These are phyloP conservation scores for Pyrgus malvae DNA, from an alignment of 2,888 invertebrate genomes.

Conservation along the genomic window DNA sequence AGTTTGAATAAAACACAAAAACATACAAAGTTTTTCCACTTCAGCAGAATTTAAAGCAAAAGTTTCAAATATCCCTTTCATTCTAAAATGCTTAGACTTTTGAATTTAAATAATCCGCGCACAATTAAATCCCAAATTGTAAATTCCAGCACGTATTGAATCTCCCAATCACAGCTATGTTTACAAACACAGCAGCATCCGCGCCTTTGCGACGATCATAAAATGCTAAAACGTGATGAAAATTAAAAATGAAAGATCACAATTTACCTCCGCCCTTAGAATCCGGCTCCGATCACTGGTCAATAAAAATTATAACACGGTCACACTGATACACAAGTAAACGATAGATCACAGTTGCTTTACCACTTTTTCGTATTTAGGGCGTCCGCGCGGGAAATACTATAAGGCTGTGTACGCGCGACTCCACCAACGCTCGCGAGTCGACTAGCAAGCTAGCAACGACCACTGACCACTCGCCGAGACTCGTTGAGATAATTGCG, in stretches of 20 bases:
- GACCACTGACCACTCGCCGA: slow-evolving; percentile 36
- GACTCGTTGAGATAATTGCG: slow-evolving; percentile 49
- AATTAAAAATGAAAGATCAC: slow-evolving; percentile 29
- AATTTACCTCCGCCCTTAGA: slow-evolving; percentile 43
- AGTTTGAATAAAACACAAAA: too few relatives aligned
- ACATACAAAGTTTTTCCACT: too few relatives aligned
- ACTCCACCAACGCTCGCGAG: slow-evolving; percentile 47
- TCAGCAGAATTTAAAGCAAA: too few relatives aligned
- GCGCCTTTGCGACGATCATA: slow-evolving; percentile 4
- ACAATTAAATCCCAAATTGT: background rate
- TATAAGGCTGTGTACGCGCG: slow-evolving; percentile 40
- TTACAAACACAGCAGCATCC: slow-evolving; percentile 21
- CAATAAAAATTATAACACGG: slow-evolving; percentile 36
- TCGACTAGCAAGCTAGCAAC: slow-evolving; percentile 45
- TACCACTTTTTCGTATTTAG: slow-evolving; percentile 36
- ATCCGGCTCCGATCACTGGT: slow-evolving; percentile 36
- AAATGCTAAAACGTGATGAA: slow-evolving; percentile 15
- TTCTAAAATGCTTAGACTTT: too few relatives aligned
- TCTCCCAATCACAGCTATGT: slow-evolving; percentile 19
- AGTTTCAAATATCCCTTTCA: too few relatives aligned
- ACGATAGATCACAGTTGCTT: slow-evolving; percentile 38
- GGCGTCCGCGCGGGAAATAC: slow-evolving; percentile 35
- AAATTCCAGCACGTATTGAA: slow-evolving; percentile 1
- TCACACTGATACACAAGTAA: slow-evolving; percentile 37
- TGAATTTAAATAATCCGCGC: too few relatives aligned